Base-by-base conservation (phyloP, 2,888 invertebrate genomes). In the Gryllus longicercus region DNA sequence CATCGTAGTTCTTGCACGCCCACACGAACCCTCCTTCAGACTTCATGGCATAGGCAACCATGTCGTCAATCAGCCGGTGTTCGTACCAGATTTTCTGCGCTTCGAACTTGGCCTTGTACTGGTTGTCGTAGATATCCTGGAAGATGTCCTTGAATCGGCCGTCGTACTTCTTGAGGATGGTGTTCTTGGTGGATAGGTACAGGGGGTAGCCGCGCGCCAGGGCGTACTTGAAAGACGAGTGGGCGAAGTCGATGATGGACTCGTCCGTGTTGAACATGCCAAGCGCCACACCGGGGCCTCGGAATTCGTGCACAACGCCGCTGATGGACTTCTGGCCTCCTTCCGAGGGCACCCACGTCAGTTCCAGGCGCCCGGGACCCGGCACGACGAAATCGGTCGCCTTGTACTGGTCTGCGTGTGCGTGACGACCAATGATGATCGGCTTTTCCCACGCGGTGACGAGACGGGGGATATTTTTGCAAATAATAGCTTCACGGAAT, bases 1-100 rank as follows among this genome's bases (percentile, higher is more conserved):
- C 99, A 86, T 99, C 99, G 86, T 99, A 99, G 88, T 99, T 99
- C 87, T 99, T 99, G 88, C 99, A 99, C 12, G 99, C 98, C 99
- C 99, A 99, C 0, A 99, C 98, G 87, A 99, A 99, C 75, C 99
- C 99, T 83, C 99, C 99, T 85, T 97, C 96, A 0, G 96, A 96
- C 87, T 99, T 99, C 95, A 99, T 96, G 51, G 94, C 94, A 86
- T 98, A 97, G 2, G 99, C 99, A 18, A 99, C 98, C 99, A 99
- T 99, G 85, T 99, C 99, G 87, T 99, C 99, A 86, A 99, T 99
- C 79, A 99, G 89, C 82, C 99, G 92, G 87, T 99, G 99, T 87
- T 99, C 99, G 86, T 99, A 99, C 97, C 98, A 98, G 84, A 99
- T 94, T 8, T 93, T 93, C 82, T 92, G 92, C 1, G 93, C 93